phyloP scores from a whole-genome alignment of 2,888 invertebrate species.

The Ochropleura plecta region DNA sequence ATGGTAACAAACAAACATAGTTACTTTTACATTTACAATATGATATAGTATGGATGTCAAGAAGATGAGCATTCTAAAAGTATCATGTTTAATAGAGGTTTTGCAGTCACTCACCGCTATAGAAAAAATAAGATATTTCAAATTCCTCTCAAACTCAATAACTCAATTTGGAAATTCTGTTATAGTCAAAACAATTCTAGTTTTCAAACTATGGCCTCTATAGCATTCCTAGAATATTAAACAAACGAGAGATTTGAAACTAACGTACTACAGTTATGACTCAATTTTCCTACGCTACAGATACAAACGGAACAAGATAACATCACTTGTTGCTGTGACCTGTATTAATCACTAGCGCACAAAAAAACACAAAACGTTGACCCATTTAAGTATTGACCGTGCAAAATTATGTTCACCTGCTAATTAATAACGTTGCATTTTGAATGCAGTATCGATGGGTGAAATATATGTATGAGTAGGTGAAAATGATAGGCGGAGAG shows the following conservation, averaged over 20 bases:
- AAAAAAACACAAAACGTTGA: slow-evolving; percentile 57
- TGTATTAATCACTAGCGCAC: slow-evolving; percentile 46
- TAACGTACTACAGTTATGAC: slow-evolving; percentile 13
- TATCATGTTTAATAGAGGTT: neutral
- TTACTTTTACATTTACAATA: too few relatives aligned
- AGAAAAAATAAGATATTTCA: neutral
- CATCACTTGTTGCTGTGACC: slow-evolving; percentile 57
- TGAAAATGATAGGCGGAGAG: slow-evolving; percentile 65
- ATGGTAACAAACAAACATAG: too few relatives aligned
- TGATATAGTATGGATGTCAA: neutral
- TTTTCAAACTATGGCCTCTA: slow-evolving; percentile 19
- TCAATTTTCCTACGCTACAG: slow-evolving; percentile 32
- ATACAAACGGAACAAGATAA: slow-evolving; percentile 47
- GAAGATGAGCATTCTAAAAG: neutral
- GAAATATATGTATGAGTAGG: slow-evolving; percentile 43
- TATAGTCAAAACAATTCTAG: slow-evolving; percentile 9
- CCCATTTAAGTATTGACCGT: slow-evolving; percentile 60
- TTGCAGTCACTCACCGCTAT: neutral
- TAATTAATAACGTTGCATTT: slow-evolving; percentile 59
- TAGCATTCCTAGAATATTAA: slow-evolving; percentile 32
- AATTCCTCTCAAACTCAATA: slow-evolving; percentile 16
- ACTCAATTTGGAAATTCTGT: slow-evolving; percentile 13
- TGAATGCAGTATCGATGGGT: slow-evolving; percentile 33
- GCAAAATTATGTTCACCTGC: slow-evolving; percentile 37
- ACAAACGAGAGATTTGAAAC: slow-evolving; percentile 26